Evolutionary conservation across 64 coral and sea anemone genomes (phyloP), one percentile per base, ranked within the genome.

Genomic region (Pachyseris speciosa): DNA sequence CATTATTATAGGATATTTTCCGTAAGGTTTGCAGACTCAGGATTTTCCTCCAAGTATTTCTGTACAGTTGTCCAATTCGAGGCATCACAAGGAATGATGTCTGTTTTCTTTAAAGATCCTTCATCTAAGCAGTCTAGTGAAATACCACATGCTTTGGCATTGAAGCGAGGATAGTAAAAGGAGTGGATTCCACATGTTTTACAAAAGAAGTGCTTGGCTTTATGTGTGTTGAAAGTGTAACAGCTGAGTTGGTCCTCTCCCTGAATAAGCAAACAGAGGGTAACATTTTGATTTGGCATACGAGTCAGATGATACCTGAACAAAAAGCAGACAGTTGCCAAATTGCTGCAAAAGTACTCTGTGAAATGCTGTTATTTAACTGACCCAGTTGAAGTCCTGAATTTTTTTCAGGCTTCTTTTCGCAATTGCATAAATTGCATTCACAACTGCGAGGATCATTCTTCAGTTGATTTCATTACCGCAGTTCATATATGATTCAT

Each of bases 171-270:
- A 0, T 87, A 41, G 53, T 98, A 98, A 84, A 98, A 98, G 74
- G 92, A 87, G 11, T 98, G 96, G 29, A 98, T 77, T 17, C 96
- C 96, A 94, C 96, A 98, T 0, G 92, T 94, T 53, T 84, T 94
- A 43, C 96, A 98, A 42, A 98, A 98, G 34, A 91, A 36, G 69
- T 98, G 96, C 43, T 98, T 81, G 32, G 96, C 96, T 64, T 84
- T 53, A 50, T 94, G 96, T 7, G 92, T 88, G 37, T 98, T 98
- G 37, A 88, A 98, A 4, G 83, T 94, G 61, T 98, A 98, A 72
- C 96, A 98, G 2, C 92, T 72, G 13, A 98, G 84, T 33, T 98
- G 84, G 10, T 88, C 96, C 76, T 98, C 84, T 26, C 96, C 96
- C 96, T 98, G 17, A 34, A 25, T 44, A 44, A 13, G 9, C 25